These are phyloP conservation scores for Drosophila gaucha DNA, from an alignment of 2,888 invertebrate genomes.

Conservation along the genomic window DNA sequence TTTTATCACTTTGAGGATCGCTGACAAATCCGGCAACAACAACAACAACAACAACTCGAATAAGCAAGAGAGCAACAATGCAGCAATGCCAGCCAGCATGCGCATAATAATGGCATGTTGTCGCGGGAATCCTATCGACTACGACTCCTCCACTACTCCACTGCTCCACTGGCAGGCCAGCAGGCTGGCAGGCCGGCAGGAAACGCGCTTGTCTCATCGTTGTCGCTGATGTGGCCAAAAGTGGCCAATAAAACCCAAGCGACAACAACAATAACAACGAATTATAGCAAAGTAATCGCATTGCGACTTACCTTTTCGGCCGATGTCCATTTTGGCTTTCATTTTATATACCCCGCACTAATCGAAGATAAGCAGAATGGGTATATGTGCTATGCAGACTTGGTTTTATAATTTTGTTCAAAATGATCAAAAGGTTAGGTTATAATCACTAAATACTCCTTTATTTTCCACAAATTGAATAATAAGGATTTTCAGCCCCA, in stretches of 20 bases:
- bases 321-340: constrained; percentile 57
- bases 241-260: constrained; percentile 79
- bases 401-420: too few relatives aligned
- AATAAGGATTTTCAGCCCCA: too few relatives aligned
- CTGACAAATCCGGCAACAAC: constrained; percentile 84
- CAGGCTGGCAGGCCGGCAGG: constrained; percentile 49
- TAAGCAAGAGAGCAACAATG: constrained; percentile 50
- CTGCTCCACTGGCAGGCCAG: neutral
- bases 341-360: constrained; percentile 13
- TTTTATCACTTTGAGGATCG: constrained; percentile 85
- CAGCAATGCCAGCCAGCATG: constrained; percentile 73
- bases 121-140: constrained; percentile 49
- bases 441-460: too few relatives aligned
- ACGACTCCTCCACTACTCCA: constrained; percentile 9
- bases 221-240: constrained; percentile 82
- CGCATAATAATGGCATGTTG: constrained; percentile 80
- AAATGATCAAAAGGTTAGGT: too few relatives aligned
- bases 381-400: neutral
- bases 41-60: constrained; percentile 36
- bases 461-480: too few relatives aligned
- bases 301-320: constrained; percentile 53
- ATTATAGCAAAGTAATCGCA: constrained; percentile 82
- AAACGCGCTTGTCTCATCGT: constrained; percentile 80
- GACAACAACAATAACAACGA: constrained; percentile 64
- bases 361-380: neutral